phyloP scores from a whole-genome alignment of 2,113 vertebrate genomes.

The Grallaria varia region DNA sequence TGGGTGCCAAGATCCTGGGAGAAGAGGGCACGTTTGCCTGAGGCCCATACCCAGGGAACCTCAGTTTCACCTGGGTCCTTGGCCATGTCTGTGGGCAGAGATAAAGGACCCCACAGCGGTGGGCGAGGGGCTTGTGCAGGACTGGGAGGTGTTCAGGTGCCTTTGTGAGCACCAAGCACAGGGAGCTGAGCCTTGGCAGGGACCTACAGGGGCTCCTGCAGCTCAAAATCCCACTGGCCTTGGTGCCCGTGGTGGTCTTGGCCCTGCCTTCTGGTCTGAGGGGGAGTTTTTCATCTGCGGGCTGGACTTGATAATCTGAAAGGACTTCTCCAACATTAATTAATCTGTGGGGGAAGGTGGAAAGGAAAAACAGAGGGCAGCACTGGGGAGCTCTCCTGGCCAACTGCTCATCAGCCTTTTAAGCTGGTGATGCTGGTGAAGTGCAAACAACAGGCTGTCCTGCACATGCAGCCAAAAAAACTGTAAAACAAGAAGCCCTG shows the following conservation, averaged over 20 bases:
- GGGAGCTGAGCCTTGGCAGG: neutral
- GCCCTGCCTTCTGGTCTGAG: neutral
- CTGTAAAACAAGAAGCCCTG: neutral
- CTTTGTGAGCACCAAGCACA: neutral
- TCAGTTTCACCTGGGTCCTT: neutral
- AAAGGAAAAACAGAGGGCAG: neutral
- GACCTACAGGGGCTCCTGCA: neutral
- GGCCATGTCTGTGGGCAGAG: neutral
- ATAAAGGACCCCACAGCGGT: neutral
- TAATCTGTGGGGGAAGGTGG: neutral
- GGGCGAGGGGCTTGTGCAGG: neutral
- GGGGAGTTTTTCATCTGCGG: neutral
- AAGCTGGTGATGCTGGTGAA: neutral
- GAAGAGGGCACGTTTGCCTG: neutral
- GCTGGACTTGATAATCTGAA: neutral
- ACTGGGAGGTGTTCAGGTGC: neutral
- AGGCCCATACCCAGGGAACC: neutral
- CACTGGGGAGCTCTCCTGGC: neutral
- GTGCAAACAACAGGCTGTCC: neutral
- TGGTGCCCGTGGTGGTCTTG: rapidly evolving
- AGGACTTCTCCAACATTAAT: rapidly evolving
- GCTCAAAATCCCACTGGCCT: neutral
- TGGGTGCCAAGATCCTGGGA: neutral
- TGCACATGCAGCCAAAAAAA: neutral
- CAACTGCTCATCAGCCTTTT: neutral